Percentiles rank a stretch among this genome's conserved stretches.
Conservation (phyloP, 2,113 vertebrate genomes). For the Peromyscus polionotus region DNA sequence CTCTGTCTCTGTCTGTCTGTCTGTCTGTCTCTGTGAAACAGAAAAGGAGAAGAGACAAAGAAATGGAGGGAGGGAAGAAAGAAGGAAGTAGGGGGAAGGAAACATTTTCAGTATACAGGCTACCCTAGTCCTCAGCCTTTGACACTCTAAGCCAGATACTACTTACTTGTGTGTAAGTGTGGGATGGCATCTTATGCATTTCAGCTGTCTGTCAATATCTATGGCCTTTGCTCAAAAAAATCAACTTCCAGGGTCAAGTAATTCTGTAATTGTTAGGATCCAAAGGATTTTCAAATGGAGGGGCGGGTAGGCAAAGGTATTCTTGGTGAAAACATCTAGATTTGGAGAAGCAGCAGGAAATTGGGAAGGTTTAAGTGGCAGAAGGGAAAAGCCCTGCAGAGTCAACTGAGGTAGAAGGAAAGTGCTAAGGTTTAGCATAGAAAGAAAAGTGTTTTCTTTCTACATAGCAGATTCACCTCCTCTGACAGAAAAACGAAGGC, state of each 20-base stretch:
- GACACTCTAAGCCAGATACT: background rate
- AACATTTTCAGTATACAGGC: background rate
- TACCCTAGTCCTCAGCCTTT: background rate
- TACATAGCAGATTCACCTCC: background rate
- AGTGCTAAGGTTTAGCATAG: background rate
- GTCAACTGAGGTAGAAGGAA: background rate
- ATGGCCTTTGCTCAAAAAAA: background rate
- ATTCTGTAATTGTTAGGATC: background rate
- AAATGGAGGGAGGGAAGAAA: background rate
- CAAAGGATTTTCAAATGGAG: background rate
- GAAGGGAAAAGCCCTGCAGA: background rate
- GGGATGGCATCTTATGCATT: accelerated
- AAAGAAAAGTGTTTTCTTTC: background rate
- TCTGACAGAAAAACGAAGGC: background rate
- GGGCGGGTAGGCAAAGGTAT: background rate
- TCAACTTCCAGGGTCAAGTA: background rate
- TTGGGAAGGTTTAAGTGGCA: background rate
- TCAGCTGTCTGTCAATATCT: background rate
- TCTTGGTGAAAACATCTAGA: background rate
- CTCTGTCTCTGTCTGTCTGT: background rate
- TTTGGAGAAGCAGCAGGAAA: background rate
- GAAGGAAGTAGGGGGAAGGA: background rate
- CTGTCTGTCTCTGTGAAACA: background rate
- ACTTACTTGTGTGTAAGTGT: accelerated
- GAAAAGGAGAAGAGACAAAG: background rate